phyloP scores from a whole-genome alignment of 2,797 vertebrate genomes.

The Channa striata region DNA sequence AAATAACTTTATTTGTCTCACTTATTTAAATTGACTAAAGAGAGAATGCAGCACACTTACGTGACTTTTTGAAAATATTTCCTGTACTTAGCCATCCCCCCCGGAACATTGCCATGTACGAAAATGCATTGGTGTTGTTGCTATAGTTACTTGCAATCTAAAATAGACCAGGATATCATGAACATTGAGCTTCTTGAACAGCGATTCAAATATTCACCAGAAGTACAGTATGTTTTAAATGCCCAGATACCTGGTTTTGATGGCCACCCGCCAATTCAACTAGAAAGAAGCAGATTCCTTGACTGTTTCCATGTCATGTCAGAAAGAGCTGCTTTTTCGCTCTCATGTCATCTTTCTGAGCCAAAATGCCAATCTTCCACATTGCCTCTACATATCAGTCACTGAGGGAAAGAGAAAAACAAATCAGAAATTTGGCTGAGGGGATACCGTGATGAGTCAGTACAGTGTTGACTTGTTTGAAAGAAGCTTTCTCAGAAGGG shows the following conservation, averaged over 20 bases:
- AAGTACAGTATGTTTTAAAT: not conserved
- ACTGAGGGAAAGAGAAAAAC: conserved; percentile 1
- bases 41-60: not conserved
- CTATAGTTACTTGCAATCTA: conserved; percentile 48
- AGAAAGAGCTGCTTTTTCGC: too few relatives aligned
- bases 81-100: not conserved
- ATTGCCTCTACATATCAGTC: not conserved
- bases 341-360: conserved; percentile 1
- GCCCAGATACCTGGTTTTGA: not conserved
- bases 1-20: too few relatives aligned
- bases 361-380: not conserved
- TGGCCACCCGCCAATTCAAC: not conserved
- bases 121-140: conserved; percentile 38
- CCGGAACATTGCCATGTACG: not conserved
- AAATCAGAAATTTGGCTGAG: conserved; percentile 14
- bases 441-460: conserved; percentile 44
- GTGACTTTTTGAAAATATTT: not conserved
- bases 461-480: conserved; percentile 29
- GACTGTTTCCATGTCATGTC: too few relatives aligned
- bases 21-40: not conserved
- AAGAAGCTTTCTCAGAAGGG: conserved; percentile 44
- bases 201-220: not conserved
- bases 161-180: conserved; percentile 6
- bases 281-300: too few relatives aligned
- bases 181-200: not conserved